Evolutionary conservation across 2,797 vertebrate species (phyloP).

Genomic region (Momotus momota): DNA sequence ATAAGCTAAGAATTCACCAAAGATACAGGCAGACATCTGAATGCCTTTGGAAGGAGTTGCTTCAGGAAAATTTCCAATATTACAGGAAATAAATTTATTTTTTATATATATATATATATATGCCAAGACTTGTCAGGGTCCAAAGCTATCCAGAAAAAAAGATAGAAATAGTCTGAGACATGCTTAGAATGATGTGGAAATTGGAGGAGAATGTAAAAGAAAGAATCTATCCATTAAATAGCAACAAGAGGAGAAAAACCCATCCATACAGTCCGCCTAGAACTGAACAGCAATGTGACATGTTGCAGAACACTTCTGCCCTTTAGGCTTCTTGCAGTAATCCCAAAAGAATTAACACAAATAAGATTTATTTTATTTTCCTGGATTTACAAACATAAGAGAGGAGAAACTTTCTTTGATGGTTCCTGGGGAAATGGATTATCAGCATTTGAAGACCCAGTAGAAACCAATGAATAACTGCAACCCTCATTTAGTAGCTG

Average conservation of each 20-base stretch:
- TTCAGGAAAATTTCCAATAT: neutral
- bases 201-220: neutral
- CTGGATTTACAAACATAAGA: neutral
- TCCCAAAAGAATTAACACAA: neutral
- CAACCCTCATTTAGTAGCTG: neutral
- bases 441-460: neutral
- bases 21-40: neutral
- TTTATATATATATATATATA: too few species aligned
- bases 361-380: neutral
- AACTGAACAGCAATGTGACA: neutral
- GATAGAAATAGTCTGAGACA: conserved; percentile 9
- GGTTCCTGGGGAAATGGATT: neutral
- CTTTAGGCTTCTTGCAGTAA: neutral
- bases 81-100: neutral
- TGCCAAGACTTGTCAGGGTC: conserved; percentile 10
- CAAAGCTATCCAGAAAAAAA: neutral
- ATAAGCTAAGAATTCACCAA: neutral
- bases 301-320: neutral
- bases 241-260: neutral
- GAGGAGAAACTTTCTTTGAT: neutral
- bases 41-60: neutral
- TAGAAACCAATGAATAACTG: neutral
- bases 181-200: neutral
- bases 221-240: neutral
- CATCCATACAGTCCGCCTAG: neutral